Evolutionary conservation across 2,888 invertebrate genomes (phyloP).

Genomic region (Apotomis betuletana): DNA sequence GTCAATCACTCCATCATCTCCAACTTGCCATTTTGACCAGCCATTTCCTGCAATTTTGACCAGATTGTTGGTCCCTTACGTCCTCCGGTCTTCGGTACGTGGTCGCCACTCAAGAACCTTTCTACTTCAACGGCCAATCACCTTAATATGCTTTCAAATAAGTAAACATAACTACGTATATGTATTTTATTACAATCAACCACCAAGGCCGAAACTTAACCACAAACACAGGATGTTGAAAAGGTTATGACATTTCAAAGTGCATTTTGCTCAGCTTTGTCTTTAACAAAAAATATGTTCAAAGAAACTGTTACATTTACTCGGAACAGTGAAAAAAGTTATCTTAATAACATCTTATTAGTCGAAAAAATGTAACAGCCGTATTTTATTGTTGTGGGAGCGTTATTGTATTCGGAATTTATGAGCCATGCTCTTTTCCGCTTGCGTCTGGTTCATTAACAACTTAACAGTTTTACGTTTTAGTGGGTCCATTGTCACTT

Average conservation of each 20-base stretch:
- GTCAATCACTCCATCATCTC: no score
- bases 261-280: constrained; percentile 20
- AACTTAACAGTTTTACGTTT: constrained; percentile 35
- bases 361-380: constrained; percentile 41
- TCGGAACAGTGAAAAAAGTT: constrained; percentile 36
- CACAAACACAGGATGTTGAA: constrained; percentile 38
- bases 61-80: no score
- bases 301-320: constrained; percentile 30
- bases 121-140: no score
- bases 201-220: constrained; percentile 16
- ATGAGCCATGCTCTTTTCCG: constrained; percentile 29
- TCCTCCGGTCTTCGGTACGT: no score
- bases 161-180: no score
- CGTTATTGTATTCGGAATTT: constrained; percentile 46
- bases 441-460: constrained; percentile 33
- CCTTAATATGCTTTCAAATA: no score
- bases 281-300: constrained; percentile 21
- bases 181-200: neutral
- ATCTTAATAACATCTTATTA: constrained; percentile 45
- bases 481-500: constrained; percentile 20
- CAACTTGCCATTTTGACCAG: no score
- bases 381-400: constrained; percentile 47
- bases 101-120: no score
- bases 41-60: no score
- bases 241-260: constrained; percentile 29